A percentile compares a stretch with the other conserved stretches of the same genome.
Evolutionary conservation across 1,140 invertebrate genomes (phyloP).

Genomic region (Drosophila rhopaloa): DNA sequence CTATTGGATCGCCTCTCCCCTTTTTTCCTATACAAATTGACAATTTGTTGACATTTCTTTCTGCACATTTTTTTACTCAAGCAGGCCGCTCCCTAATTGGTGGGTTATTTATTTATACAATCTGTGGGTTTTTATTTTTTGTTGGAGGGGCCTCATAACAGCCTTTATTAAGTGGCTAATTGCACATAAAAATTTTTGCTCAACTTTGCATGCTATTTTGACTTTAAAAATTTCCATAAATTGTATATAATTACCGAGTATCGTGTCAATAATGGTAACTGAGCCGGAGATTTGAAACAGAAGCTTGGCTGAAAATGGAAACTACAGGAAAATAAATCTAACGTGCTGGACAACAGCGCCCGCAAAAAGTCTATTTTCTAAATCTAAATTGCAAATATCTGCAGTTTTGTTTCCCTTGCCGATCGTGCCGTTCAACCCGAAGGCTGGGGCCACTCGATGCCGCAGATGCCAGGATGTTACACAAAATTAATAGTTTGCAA

Average conservation of each 20-base stretch:
- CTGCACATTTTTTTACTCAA: slow-evolving; percentile 13
- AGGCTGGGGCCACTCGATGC: slow-evolving; percentile 59
- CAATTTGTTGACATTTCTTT: slow-evolving; percentile 70
- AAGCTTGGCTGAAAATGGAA: slow-evolving; percentile 14
- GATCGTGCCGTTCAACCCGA: slow-evolving; percentile 55
- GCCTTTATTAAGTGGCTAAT: slow-evolving; percentile 10
- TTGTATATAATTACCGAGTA: slow-evolving; percentile 31
- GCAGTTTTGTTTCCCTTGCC: slow-evolving; percentile 23
- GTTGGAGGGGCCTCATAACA: neutral
- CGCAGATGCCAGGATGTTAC: slow-evolving; percentile 74
- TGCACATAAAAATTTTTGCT: slow-evolving; percentile 36
- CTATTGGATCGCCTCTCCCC: slow-evolving; percentile 50
- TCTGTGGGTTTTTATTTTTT: slow-evolving; percentile 7
- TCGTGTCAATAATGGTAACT: slow-evolving; percentile 28
- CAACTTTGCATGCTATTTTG: slow-evolving; percentile 27
- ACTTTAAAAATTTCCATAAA: slow-evolving; percentile 21
- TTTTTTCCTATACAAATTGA: slow-evolving; percentile 42
- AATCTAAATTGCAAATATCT: slow-evolving; percentile 62
- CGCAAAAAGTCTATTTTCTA: slow-evolving; percentile 36
- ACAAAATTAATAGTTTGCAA: slow-evolving; percentile 81
- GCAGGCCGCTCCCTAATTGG: slow-evolving; percentile 68
- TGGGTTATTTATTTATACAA: slow-evolving; percentile 48
- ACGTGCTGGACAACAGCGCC: neutral
- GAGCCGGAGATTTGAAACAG: slow-evolving; percentile 14
- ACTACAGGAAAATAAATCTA: slow-evolving; percentile 8